Percentiles rank a stretch among this genome's conserved stretches.
Evolutionary conservation across 1,140 invertebrate species (phyloP).

Genomic region (Drosophila kikkawai): DNA sequence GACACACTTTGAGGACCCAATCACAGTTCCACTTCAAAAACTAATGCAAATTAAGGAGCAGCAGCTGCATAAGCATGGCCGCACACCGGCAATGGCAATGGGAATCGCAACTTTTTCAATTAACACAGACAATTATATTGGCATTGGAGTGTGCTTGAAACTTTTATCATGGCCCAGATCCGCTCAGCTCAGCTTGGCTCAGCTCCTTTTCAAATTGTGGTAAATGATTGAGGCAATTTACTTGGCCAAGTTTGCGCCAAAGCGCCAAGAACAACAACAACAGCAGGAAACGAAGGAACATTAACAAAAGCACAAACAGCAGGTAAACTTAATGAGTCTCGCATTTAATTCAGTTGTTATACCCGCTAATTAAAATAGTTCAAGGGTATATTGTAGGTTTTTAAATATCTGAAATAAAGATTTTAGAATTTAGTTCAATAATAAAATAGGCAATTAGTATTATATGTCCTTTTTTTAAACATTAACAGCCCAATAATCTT

Average conservation of each 20-base stretch:
- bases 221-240: slow-evolving; percentile 69
- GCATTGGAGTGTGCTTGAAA: slow-evolving; percentile 65
- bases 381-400: neutral
- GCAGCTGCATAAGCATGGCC: slow-evolving; percentile 23
- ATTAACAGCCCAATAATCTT: neutral
- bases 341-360: slow-evolving; percentile 52
- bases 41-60: slow-evolving; percentile 51
- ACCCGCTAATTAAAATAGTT: slow-evolving; percentile 8
- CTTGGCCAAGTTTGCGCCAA: slow-evolving; percentile 38
- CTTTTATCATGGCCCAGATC: slow-evolving; percentile 59
- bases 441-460: neutral
- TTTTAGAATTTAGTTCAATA: neutral
- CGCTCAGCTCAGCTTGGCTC: slow-evolving; percentile 31
- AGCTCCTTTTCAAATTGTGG: slow-evolving; percentile 51
- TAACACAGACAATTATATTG: slow-evolving; percentile 74
- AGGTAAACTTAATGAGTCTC: slow-evolving; percentile 49
- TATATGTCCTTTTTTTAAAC: neutral
- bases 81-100: slow-evolving; percentile 25
- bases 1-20: slow-evolving; percentile 40
- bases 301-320: slow-evolving; percentile 21
- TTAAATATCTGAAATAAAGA: neutral
- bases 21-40: slow-evolving; percentile 43
- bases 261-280: slow-evolving; percentile 12
- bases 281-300: neutral
- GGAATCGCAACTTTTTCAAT: slow-evolving; percentile 70